Evolutionary conservation across 2,888 invertebrate species (phyloP), one percentile per base, ranked within the genome.

Genomic region (Mesopsocus fuscifrons): DNA sequence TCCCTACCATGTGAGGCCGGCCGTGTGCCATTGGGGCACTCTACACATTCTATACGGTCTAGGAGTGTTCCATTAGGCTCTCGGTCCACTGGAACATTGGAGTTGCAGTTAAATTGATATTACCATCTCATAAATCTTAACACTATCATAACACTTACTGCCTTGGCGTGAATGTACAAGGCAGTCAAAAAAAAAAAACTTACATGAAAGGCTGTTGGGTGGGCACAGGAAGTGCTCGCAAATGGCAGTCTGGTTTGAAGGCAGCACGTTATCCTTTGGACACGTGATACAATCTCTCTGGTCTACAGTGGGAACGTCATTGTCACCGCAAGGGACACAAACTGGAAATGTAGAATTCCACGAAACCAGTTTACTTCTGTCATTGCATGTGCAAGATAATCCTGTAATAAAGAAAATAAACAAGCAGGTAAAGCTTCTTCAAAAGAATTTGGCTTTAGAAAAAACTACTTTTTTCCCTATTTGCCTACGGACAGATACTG

Each of bases 331-430:
- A 16, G 26, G 43, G 43, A 52, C 51, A 47, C 64, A 64, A 34
- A 54, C 43, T 16, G 56, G 55, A 43, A 48, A 46, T 32, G 45
- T 48, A 41, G 44, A 43, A 22, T 41, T 45, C 48, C 49, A 48
- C 23, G 44, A 42, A 34, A 55, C 45, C 41, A 51, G 54, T 49
- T 51, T 59, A 46, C 60, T 62, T 34, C 52, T 51, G 35, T 53
- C 50, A 42, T 64, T 57, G 48, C 71, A 71, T 42, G 55, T 51
- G 48, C 71, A 71, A 13, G 55, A 52, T 44, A 65, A 54, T 47
- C 58, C 70, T 70, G 32, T 45, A 48, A 50, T 13, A 15, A 16
- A 45, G 17, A 42, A 43, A 5, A 9, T 13, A 6, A 30, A 43
- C 16, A 33, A 33, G 16, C 11, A 30, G 20, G 20, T 20, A 18